These are phyloP conservation scores for Hemistola chrysoprasaria DNA, from an alignment of 2,888 invertebrate genomes.

Conservation along the genomic window DNA sequence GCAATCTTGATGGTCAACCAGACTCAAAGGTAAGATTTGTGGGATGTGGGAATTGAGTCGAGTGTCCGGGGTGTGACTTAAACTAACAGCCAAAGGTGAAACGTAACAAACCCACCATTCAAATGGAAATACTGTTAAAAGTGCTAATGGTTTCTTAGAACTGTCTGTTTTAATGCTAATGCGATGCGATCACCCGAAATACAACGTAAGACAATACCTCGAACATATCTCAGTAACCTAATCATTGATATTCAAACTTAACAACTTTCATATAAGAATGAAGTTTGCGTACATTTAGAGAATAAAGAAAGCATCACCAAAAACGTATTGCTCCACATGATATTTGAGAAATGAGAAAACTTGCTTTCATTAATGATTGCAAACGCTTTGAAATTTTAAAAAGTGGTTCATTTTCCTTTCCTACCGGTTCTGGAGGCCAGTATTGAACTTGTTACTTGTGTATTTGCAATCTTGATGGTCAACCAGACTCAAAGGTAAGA, in stretches of 20 bases:
- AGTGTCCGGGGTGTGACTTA: too few relatives aligned
- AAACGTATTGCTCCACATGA: too few relatives aligned
- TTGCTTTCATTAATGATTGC: slow-evolving; percentile 1
- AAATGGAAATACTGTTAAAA: slow-evolving; percentile 17
- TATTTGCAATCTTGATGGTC: background rate
- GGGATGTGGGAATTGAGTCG: too few relatives aligned
- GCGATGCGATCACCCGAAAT: slow-evolving; percentile 10
- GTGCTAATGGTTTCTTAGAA: slow-evolving; percentile 22
- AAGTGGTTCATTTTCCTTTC: background rate
- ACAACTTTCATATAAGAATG: too few relatives aligned
- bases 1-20: slow-evolving; percentile 3
- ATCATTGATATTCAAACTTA: too few relatives aligned
- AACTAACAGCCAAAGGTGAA: slow-evolving; percentile 19
- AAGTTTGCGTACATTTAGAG: too few relatives aligned
- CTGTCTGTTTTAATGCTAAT: slow-evolving; percentile 19
- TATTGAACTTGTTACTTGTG: background rate
- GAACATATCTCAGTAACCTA: too few relatives aligned
- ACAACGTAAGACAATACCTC: slow-evolving; percentile 2
- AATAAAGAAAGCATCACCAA: too few relatives aligned
- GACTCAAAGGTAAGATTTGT: too few relatives aligned
- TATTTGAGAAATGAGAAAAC: background rate
- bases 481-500: too few relatives aligned
- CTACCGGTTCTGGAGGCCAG: too few relatives aligned
- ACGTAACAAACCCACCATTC: slow-evolving; percentile 18
- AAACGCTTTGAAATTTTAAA: slow-evolving; percentile 8